A percentile compares a stretch with the other conserved stretches of the same genome.
Conservation (phyloP, 2,797 vertebrate genomes). For the Rhabdomys pumilio region DNA sequence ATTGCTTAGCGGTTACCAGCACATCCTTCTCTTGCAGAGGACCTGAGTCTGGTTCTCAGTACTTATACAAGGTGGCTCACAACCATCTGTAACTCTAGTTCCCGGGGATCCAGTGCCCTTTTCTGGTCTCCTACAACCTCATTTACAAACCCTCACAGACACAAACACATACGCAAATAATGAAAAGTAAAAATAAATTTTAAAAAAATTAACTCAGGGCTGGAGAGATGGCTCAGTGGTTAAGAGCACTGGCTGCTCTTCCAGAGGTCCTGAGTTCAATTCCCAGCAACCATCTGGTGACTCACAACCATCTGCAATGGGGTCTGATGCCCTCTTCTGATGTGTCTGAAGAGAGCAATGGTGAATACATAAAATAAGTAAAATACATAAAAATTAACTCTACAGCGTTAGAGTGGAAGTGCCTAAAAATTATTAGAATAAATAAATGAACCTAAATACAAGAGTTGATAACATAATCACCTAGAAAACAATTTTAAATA, state of each 20-base stretch:
- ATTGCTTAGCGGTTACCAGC: neutral
- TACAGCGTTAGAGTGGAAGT: neutral
- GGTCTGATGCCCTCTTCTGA: no score
- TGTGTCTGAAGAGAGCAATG: no score
- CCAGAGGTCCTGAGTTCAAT: no score
- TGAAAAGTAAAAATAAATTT: neutral
- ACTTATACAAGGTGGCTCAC: neutral
- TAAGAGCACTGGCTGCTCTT: no score
- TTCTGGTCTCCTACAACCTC: neutral
- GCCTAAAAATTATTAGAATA: constrained; percentile 44
- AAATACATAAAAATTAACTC: neutral
- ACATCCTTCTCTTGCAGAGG: neutral
- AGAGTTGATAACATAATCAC: neutral
- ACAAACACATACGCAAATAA: neutral
- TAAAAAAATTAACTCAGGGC: no score
- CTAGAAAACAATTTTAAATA: neutral
- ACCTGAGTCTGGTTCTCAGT: neutral
- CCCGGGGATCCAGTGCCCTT: neutral
- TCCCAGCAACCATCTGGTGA: no score
- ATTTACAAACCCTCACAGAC: neutral
- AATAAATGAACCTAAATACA: neutral
- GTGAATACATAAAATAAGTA: no score
- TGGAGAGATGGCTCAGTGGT: no score
- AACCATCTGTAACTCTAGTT: neutral
- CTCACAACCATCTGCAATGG: no score